phyloP scores from a whole-genome alignment of 2,113 vertebrate genomes.

The Chamaetylas fuelleborni region DNA sequence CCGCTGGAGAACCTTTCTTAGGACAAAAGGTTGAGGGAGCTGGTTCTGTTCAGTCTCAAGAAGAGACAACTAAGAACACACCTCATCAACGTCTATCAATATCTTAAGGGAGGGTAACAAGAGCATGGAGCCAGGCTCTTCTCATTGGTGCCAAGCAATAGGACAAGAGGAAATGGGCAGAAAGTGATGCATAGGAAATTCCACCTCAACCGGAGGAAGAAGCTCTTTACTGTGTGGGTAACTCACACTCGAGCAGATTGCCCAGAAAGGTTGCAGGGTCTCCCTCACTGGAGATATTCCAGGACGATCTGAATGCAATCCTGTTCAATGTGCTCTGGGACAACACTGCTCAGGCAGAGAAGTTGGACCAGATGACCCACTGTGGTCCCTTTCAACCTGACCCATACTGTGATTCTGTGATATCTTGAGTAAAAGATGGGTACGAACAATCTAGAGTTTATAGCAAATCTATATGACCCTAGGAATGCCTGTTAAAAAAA shows the following conservation, averaged over 20 bases:
- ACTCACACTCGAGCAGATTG: no score
- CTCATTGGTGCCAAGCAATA: not conserved
- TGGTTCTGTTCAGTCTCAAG: not conserved
- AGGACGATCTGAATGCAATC: not conserved
- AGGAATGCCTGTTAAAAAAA: not conserved
- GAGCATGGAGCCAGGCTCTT: not conserved
- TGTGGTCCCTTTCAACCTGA: not conserved
- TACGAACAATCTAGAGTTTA: not conserved
- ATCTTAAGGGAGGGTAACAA: not conserved
- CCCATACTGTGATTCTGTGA: not conserved
- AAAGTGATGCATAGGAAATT: not conserved
- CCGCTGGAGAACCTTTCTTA: not conserved
- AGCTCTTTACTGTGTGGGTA: not conserved
- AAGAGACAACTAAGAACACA: not conserved
- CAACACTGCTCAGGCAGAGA: rapidly evolving
- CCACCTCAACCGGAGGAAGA: not conserved
- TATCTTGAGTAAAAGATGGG: not conserved
- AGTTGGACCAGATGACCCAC: not conserved
- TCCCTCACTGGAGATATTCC: not conserved
- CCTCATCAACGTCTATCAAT: not conserved
- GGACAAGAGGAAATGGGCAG: not conserved
- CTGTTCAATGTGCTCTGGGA: not conserved
- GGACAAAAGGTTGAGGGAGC: not conserved
- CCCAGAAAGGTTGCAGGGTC: not conserved
- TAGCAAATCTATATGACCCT: not conserved